phyloP scores from a whole-genome alignment of 1,140 invertebrate species.

The Drosophila pruinosa region DNA sequence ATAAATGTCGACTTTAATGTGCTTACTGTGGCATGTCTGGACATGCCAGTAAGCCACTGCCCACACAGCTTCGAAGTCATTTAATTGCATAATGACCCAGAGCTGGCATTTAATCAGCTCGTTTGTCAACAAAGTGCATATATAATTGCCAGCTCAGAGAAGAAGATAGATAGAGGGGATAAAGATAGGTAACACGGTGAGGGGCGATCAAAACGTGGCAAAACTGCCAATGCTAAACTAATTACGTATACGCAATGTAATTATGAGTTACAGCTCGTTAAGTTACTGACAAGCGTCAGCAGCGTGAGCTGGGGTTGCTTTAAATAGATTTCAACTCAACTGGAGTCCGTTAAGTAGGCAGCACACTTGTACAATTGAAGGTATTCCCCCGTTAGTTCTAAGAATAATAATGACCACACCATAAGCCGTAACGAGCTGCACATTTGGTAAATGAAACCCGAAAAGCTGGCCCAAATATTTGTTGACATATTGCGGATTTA shows the following conservation, averaged over 20 bases:
- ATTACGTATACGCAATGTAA: conserved; percentile 75
- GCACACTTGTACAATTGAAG: not conserved
- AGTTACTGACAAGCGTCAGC: conserved; percentile 19
- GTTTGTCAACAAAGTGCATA: conserved; percentile 79
- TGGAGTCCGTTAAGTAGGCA: not conserved
- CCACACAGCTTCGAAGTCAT: conserved; percentile 48
- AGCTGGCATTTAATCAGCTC: conserved; percentile 76
- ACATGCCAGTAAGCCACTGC: conserved; percentile 39
- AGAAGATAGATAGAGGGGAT: not conserved
- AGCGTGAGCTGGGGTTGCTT: not conserved
- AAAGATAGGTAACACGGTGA: not conserved
- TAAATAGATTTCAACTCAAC: not conserved
- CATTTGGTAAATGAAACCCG: conserved; percentile 30
- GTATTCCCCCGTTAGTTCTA: not conserved
- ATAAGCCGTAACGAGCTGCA: conserved; percentile 64
- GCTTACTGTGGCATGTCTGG: conserved; percentile 12
- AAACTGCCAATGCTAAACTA: conserved; percentile 54
- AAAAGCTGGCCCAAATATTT: conserved; percentile 50
- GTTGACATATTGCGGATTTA: conserved; percentile 81
- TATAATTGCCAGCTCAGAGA: conserved; percentile 25
- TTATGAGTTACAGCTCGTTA: conserved; percentile 68
- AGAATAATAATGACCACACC: conserved; percentile 22
- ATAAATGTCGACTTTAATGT: conserved; percentile 24
- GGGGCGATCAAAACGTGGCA: not conserved
- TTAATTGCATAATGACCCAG: conserved; percentile 78